Evolutionary conservation across 2,113 vertebrate species (phyloP).

Genomic region (Psittacula cyanocephala): DNA sequence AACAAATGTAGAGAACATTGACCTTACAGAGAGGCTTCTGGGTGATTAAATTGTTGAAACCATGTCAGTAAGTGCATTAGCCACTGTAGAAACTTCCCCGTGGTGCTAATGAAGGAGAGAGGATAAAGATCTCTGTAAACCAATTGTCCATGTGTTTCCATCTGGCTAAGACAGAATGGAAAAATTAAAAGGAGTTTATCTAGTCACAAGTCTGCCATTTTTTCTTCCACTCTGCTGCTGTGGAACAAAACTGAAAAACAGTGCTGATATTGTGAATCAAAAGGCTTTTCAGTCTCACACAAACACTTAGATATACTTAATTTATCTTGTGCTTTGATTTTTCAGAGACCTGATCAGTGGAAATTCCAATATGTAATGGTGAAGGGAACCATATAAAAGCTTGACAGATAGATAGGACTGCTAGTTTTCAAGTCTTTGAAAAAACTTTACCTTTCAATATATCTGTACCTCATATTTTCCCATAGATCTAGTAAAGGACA

Average conservation of each 20-base stretch:
- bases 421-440: conserved; percentile 37
- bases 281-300: not conserved
- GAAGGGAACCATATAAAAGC: conserved; percentile 28
- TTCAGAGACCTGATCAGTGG: not conserved
- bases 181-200: conserved; percentile 48
- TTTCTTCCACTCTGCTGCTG: not conserved
- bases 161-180: conserved; percentile 39
- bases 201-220: not conserved
- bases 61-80: conserved; percentile 65
- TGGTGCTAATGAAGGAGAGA: conserved; percentile 59
- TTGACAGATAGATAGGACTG: not conserved
- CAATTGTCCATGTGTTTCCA: conserved; percentile 56
- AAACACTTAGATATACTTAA: conserved; percentile 19
- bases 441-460: conserved; percentile 41
- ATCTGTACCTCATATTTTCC: conserved; percentile 31
- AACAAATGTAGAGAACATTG: conserved; percentile 66
- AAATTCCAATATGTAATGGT: conserved; percentile 31
- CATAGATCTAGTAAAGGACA: conserved; percentile 28
- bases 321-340: conserved; percentile 35
- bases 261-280: not conserved
- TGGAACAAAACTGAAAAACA: not conserved
- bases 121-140: conserved; percentile 62
- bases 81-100: conserved; percentile 45
- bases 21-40: conserved; percentile 54
- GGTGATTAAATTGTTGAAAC: conserved; percentile 66